These are phyloP conservation scores for Phrixothrix hirtus DNA, from an alignment of 2,888 invertebrate genomes.

Conservation along the genomic window DNA sequence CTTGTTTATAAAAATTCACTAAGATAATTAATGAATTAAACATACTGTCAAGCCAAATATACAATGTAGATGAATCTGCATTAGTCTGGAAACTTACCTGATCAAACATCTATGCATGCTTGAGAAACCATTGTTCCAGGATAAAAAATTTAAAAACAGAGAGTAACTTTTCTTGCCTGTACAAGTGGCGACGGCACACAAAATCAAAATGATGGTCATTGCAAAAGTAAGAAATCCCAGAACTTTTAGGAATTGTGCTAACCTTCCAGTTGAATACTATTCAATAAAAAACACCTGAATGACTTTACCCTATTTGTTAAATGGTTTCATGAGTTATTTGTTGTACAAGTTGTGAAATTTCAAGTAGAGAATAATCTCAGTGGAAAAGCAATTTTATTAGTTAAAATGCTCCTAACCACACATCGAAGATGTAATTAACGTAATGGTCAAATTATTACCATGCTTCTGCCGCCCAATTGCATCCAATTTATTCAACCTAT, in stretches of 20 bases:
- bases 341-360: background rate
- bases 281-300: background rate
- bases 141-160: background rate
- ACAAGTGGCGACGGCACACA: background rate
- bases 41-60: no score
- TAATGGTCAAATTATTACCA: no score
- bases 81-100: no score
- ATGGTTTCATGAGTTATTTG: background rate
- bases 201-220: background rate
- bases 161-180: background rate
- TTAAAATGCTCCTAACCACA: background rate
- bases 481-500: background rate
- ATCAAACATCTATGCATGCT: background rate
- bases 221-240: no score
- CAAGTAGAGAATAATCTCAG: background rate
- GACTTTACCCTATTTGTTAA: background rate
- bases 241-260: no score
- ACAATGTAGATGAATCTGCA: no score
- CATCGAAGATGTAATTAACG: background rate
- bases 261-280: background rate
- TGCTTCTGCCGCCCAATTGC: background rate
- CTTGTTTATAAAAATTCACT: no score
- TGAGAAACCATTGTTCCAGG: background rate
- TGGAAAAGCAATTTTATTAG: no score
- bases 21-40: no score